Evolutionary conservation across 2,888 invertebrate genomes (phyloP).

Genomic region (Girardia tigrina): DNA sequence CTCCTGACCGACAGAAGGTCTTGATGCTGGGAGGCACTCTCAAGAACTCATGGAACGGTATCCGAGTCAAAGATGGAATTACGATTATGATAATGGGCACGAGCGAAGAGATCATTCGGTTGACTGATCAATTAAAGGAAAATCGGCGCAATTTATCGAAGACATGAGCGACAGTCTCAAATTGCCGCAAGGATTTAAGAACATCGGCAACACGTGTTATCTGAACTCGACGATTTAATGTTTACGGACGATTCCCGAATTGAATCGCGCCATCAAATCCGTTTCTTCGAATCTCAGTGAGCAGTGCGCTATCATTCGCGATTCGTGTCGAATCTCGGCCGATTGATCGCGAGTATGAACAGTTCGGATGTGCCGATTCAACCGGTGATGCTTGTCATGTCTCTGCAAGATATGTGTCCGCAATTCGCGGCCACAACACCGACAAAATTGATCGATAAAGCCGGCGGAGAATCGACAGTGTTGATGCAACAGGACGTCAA

Average conservation of each 20-base stretch:
- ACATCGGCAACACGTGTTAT: conserved; percentile 93
- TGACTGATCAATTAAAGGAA: conserved; percentile 57
- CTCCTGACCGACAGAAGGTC: conserved; percentile 88
- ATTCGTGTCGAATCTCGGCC: conserved; percentile 56
- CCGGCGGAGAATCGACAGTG: conserved; percentile 42
- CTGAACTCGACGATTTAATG: conserved; percentile 95
- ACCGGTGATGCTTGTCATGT: conserved; percentile 65
- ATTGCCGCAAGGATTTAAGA: conserved; percentile 56
- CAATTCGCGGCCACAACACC: conserved; percentile 84
- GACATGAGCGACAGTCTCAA: conserved; percentile 73
- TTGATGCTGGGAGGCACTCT: conserved; percentile 84
- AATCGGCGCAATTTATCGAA: conserved; percentile 72
- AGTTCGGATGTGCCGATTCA: conserved; percentile 58
- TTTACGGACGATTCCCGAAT: conserved; percentile 80
- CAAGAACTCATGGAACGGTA: conserved; percentile 71
- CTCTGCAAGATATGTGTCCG: conserved; percentile 71
- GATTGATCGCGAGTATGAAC: conserved; percentile 66
- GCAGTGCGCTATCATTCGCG: too few relatives aligned
- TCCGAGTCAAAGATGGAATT: conserved; percentile 71
- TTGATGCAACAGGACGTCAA: conserved; percentile 64
- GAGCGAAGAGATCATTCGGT: conserved; percentile 83
- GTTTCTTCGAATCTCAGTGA: too few relatives aligned
- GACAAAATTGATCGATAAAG: too few relatives aligned
- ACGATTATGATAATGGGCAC: conserved; percentile 83
- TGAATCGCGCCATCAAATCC: too few relatives aligned